Conservation (phyloP, 2,888 invertebrate species). For the Hecatera dysodea region DNA sequence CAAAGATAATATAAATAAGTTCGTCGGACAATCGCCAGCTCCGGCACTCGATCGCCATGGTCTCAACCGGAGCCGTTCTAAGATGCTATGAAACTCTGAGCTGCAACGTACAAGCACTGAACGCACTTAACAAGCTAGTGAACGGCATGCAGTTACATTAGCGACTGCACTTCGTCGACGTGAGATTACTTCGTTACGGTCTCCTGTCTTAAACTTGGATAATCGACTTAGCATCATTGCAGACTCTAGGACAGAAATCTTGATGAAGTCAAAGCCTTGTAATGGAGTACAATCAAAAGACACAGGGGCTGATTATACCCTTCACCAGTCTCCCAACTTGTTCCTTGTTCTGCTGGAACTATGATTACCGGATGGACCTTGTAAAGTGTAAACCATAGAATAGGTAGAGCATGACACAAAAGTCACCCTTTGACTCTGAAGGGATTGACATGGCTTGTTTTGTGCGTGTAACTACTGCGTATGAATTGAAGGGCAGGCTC, state of each 20-base stretch:
- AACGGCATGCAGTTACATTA: background rate
- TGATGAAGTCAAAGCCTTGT: background rate
- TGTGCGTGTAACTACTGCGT: no score
- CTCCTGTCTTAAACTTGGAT: background rate
- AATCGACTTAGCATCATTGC: background rate
- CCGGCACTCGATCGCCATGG: slow-evolving; percentile 21
- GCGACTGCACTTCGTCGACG: background rate
- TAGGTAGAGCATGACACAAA: no score
- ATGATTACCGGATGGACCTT: no score
- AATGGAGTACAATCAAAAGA: background rate
- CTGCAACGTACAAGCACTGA: background rate
- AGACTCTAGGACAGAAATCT: background rate
- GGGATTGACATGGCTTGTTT: no score
- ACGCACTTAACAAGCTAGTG: background rate
- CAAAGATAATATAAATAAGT: slow-evolving; percentile 34
- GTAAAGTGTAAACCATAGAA: no score
- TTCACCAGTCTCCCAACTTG: no score
- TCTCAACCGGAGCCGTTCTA: background rate
- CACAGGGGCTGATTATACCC: no score
- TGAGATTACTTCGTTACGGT: background rate
- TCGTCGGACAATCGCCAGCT: slow-evolving; percentile 19
- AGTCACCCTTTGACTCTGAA: no score
- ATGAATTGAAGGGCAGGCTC: no score
- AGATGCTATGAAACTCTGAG: background rate
- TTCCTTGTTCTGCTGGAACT: no score